A percentile compares a stretch with the other conserved stretches of the same genome.
phyloP scores from a whole-genome alignment of 1,140 invertebrate species.

The Drosophila elegans region DNA sequence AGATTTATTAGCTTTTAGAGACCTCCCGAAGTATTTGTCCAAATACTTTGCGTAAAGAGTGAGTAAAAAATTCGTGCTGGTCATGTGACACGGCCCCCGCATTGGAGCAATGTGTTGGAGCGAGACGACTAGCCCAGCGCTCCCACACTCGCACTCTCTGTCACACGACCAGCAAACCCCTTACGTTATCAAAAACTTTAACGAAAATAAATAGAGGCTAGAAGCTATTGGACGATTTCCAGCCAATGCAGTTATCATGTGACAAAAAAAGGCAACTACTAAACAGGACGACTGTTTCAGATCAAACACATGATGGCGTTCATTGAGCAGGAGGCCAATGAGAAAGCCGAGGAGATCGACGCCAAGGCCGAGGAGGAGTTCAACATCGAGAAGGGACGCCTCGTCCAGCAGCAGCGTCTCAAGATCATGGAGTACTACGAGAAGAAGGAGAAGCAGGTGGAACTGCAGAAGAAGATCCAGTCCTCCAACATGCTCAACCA shows the following conservation, averaged over 20 bases:
- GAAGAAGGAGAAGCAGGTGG: constrained; percentile 99
- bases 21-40: not conserved
- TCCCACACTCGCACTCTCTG: constrained; percentile 58
- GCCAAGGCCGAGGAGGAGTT: constrained; percentile 99
- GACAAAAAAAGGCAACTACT: constrained; percentile 18
- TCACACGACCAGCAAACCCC: constrained; percentile 64
- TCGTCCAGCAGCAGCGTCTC: constrained; percentile 98
- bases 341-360: constrained; percentile 99
- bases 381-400: constrained; percentile 99
- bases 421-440: constrained; percentile 99
- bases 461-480: constrained; percentile 99
- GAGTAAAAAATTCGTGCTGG: constrained; percentile 59
- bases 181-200: constrained; percentile 51
- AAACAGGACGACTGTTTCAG: constrained; percentile 85
- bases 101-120: constrained; percentile 51
- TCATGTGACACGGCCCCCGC: constrained; percentile 74
- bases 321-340: constrained; percentile 99
- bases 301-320: constrained; percentile 99
- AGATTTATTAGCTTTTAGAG: not conserved
- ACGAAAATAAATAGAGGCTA: constrained; percentile 40
- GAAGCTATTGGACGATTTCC: not conserved
- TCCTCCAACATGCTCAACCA: constrained; percentile 99
- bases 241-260: constrained; percentile 39
- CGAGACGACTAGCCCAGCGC: constrained; percentile 58
- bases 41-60: constrained; percentile 54